These are phyloP conservation scores for Luperina nickerlii DNA, from an alignment of 2,888 invertebrate genomes.

Conservation along the genomic window DNA sequence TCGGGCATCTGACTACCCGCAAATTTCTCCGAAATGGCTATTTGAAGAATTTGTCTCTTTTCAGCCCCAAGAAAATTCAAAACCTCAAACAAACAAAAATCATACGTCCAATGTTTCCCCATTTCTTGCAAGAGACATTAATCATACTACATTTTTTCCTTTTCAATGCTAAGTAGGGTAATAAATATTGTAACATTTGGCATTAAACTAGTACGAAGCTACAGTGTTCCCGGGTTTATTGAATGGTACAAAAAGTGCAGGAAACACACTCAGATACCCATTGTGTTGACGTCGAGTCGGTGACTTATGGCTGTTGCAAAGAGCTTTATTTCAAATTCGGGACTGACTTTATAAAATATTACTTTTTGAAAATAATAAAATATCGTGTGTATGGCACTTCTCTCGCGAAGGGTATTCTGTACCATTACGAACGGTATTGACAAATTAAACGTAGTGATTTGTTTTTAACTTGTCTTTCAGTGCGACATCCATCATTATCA, in stretches of 20 bases:
- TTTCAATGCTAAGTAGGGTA: slow-evolving; percentile 33
- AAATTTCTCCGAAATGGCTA: neutral
- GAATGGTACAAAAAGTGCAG: slow-evolving; percentile 44
- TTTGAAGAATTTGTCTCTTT: neutral
- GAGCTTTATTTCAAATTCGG: slow-evolving; percentile 64
- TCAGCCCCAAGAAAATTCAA: neutral
- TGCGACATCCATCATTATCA: neutral
- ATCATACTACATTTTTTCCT: slow-evolving; percentile 23
- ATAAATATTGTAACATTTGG: slow-evolving; percentile 67
- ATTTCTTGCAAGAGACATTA: slow-evolving; percentile 8
- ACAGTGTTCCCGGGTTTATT: slow-evolving; percentile 38
- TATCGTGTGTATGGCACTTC: neutral
- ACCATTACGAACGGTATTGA: slow-evolving; percentile 1
- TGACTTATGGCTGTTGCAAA: slow-evolving; percentile 61
- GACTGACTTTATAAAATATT: slow-evolving; percentile 49
- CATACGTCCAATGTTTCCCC: slow-evolving; percentile 8
- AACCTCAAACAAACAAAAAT: slow-evolving; percentile 6
- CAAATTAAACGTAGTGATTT: slow-evolving; percentile 13
- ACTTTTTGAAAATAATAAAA: slow-evolving; percentile 39
- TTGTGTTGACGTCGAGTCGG: slow-evolving; percentile 41
- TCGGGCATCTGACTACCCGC: neutral
- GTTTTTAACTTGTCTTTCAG: slow-evolving; percentile 1
- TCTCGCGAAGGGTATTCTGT: neutral
- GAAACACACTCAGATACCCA: slow-evolving; percentile 33
- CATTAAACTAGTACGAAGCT: slow-evolving; percentile 49